Base-by-base conservation (phyloP, 1,140 invertebrate species). In the Drosophila kikkawai region DNA sequence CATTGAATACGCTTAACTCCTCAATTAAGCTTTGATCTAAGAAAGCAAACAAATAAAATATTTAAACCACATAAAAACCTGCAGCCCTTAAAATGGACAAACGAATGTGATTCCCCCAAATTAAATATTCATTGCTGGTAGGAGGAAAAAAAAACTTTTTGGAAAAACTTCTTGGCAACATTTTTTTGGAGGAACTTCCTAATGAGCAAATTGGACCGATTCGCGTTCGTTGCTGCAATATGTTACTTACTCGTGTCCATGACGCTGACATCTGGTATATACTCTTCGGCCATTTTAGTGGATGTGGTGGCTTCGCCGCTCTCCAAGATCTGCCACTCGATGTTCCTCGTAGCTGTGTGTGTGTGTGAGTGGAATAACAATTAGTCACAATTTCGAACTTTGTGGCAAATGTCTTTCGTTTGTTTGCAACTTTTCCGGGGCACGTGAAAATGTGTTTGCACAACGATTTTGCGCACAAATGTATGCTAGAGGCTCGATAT, bases 241-340 rank as follows among this genome's bases (percentile, higher is more conserved):
- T 90, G 85, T 75, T 88, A 85, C 91, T 92, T 82, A 92, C 91
- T 88, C 76, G 91, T 92, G 75, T 92, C 87, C 91, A 92, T 92
- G 60, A 92, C 66, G 86, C 82, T 88, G 51, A 82, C 79, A 92
- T 92, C 91, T 80, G 86, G 83, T 56, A 85, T 88, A 64, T 91
- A 92, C 73, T 92, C 91, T 63, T 92, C 91, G 63, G 91, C 91
- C 91, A 92, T 92, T 74, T 82, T 51, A 77, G 53, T 79, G 84
- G 68, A 61, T 84, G 66, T 57, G 65, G 63, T 57, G 65, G 74
- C 32, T 78, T 47, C 51, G 68, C 64, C 76, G 45, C 76, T 42
- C 47, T 69, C 48, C 70, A 44, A 58, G 63, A 56, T 70, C 53
- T 56, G 45, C 48, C 61, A 45, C 53, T 58, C 69, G 64, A 70